Evolutionary conservation across 2,888 invertebrate species (phyloP), one percentile per base, ranked within the genome.

Genomic region (Dolichopus griseipennis): DNA sequence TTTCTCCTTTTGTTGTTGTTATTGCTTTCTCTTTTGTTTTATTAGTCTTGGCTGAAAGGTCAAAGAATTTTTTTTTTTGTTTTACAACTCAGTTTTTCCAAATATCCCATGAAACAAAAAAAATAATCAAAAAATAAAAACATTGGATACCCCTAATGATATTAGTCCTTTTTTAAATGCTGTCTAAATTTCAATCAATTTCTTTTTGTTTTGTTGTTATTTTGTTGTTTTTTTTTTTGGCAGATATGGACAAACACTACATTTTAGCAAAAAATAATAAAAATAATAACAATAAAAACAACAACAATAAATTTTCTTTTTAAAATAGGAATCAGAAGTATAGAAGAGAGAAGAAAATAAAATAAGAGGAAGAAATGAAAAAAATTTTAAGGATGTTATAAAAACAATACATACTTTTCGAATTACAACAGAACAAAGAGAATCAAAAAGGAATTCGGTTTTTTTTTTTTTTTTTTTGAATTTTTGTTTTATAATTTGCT

Each of bases 41-140:
- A 52, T 52, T 52, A 52, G 52, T 52, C 52, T 52, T 52, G 52
- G 52, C 52, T 52, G 52, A 52, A 52, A 52, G 52, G 52, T 52
- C 52, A 52, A 52, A 52, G 52, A 52, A 52, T 18, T 52, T 52
- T 52, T 52, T 18, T 41, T 41, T 41, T 41, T 12, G 3, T 41
- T 41, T 41, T n/a, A n/a, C n/a, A n/a, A n/a, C n/a, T n/a, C n/a
- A n/a, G n/a, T n/a, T 12, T 41, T 41, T 7, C 15, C 2, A n/a
- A 12, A 15, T 41, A 27, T 27, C 5, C 27, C 27, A 4, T 27
- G 27, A 27, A 27, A n/a, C n/a, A n/a, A n/a, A n/a, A 27, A 27
- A 27, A 27, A 27, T 12, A 8, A 37, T 37, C 37, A 37, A 12
- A 27, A 52, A 18, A 52, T 1, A 52, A 52, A 27, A 52, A 52